Conservation (phyloP, 2,888 invertebrate species). For the Dromius quadrimaculatus region DNA sequence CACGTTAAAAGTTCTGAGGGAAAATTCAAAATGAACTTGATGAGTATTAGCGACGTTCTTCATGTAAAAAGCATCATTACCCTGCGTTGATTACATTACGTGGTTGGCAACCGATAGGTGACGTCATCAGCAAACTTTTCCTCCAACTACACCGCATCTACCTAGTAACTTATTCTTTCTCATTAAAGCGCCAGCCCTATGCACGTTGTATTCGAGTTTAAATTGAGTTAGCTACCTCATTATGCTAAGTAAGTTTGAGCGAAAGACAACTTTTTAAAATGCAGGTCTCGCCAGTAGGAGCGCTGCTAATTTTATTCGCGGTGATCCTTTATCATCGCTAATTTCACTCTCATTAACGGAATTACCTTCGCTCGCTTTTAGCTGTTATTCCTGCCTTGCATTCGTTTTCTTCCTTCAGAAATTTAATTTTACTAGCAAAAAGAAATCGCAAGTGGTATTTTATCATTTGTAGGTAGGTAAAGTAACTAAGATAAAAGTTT, state of each 20-base stretch:
- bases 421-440: background rate
- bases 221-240: slow-evolving; percentile 64
- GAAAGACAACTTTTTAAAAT: slow-evolving; percentile 58
- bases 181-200: slow-evolving; percentile 60
- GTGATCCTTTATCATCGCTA: slow-evolving; percentile 57
- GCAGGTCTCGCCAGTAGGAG: slow-evolving; percentile 54
- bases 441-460: too few species aligned
- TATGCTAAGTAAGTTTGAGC: slow-evolving; percentile 61
- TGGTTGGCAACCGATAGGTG: slow-evolving; percentile 37
- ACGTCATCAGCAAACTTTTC: slow-evolving; percentile 7
- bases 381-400: background rate
- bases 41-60: background rate
- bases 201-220: slow-evolving; percentile 60
- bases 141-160: background rate
- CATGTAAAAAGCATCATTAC: slow-evolving; percentile 33
- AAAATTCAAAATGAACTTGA: slow-evolving; percentile 6
- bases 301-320: slow-evolving; percentile 44
- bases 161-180: slow-evolving; percentile 62
- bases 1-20: background rate
- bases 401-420: background rate
- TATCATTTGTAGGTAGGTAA: too few species aligned
- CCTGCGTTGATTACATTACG: slow-evolving; percentile 30
- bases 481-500: too few species aligned
- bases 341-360: slow-evolving; percentile 56
- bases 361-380: slow-evolving; percentile 45